Evolutionary conservation across 1,140 invertebrate species (phyloP), one percentile per base, ranked within the genome.

Genomic region (Drosophila punjabiensis): DNA sequence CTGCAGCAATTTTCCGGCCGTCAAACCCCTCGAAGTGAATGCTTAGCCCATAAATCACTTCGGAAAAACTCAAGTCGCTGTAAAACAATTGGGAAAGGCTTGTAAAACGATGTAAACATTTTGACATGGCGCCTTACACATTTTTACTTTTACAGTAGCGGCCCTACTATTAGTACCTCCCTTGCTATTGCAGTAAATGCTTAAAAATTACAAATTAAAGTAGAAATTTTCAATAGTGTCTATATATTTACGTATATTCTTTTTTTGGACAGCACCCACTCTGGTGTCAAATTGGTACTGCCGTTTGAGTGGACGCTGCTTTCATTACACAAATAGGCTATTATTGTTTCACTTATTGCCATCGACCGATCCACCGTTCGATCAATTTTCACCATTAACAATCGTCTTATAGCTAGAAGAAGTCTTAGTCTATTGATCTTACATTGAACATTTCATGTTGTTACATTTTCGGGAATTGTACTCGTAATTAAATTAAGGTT

Each of bases 271-370:
- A 39, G 24, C 48, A 69, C 3, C 68, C 64, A 48, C 68, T 56
- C 50, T 11, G 11, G 32, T 56, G 62, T 67, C 48, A 70, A 55
- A 30, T 30, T 32, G 30, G 37, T 45, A 16, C 24, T 24, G n/a
- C 50, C 24, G 14, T 32, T 45, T 35, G 50, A 71, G 68, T 69
- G 68, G 65, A 33, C 5, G 37, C 30, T 58, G 39, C 11, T 52
- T 87, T 78, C 37, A 69, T 74, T 81, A 79, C 43, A 84, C 37
- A 81, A 76, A 71, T 90, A 78, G 24, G 50, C 60, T 80, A 77
- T 90, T 90, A 90, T 90, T 90, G 86, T 86, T 86, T 82, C 73
- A 58, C 32, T 64, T 79, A 81, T 81, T 81, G 68, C 84, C 68
- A 56, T 76, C 63, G 62, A 64, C 76, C 63, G 55, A 58, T 32